A percentile compares a stretch with the other conserved stretches of the same genome.
These are phyloP conservation scores for Philereme transversata DNA, from an alignment of 2,888 invertebrate species.

Conservation along the genomic window DNA sequence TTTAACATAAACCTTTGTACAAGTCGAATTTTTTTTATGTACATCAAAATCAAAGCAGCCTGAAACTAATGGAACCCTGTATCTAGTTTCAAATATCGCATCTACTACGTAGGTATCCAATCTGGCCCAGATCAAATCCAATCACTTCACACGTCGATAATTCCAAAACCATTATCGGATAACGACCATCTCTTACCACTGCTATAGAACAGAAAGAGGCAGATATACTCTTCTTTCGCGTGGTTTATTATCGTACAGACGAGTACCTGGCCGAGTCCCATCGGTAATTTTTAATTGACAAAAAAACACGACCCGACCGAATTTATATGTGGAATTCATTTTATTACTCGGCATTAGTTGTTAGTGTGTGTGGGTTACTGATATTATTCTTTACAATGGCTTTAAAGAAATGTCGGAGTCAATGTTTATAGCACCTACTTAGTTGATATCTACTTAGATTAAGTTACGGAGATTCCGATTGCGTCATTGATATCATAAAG, in stretches of 20 bases:
- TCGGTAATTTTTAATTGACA: constrained; percentile 82
- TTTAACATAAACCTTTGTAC: background rate
- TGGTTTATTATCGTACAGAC: constrained; percentile 42
- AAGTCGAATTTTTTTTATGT: background rate
- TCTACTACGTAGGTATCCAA: constrained; percentile 18
- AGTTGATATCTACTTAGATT: constrained; percentile 39
- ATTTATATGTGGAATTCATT: constrained; percentile 79
- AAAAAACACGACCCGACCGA: constrained; percentile 73
- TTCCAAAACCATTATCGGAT: constrained; percentile 37
- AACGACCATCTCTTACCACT: constrained; percentile 33
- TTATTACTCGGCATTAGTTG: constrained; percentile 69
- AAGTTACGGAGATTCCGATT: constrained; percentile 29
- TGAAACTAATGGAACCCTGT: constrained; percentile 8
- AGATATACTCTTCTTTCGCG: constrained; percentile 31
- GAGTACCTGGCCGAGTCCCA: constrained; percentile 66
- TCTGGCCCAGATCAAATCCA: constrained; percentile 30
- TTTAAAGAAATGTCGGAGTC: constrained; percentile 45
- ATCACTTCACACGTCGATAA: constrained; percentile 40
- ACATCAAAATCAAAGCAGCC: background rate
- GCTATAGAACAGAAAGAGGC: constrained; percentile 36
- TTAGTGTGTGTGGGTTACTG: constrained; percentile 61
- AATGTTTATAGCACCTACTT: constrained; percentile 42
- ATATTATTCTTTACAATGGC: constrained; percentile 55
- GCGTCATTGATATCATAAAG: constrained; percentile 20
- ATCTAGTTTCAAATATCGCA: constrained; percentile 21